A percentile compares a stretch with the other conserved stretches of the same genome.
These are phyloP conservation scores for Hirundichthys speculiger DNA, from an alignment of 2,113 vertebrate genomes.

Conservation along the genomic window DNA sequence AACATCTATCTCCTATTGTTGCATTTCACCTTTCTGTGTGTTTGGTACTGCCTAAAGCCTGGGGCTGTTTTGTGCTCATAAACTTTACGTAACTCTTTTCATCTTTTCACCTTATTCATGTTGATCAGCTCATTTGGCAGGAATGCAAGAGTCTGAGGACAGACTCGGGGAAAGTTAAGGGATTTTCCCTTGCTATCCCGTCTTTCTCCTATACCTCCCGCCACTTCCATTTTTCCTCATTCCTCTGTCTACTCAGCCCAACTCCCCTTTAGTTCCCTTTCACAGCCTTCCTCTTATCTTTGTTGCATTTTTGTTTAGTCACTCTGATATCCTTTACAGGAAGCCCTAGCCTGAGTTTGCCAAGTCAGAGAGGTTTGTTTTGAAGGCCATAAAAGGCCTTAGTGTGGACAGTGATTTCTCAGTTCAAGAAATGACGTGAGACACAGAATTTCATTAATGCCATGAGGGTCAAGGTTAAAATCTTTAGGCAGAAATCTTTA, in stretches of 20 bases:
- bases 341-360: slow-evolving; percentile 15
- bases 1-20: slow-evolving; percentile 14
- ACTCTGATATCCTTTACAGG: slow-evolving; percentile 49
- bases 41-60: slow-evolving; percentile 38
- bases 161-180: slow-evolving; percentile 71
- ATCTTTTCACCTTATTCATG: slow-evolving; percentile 45
- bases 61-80: slow-evolving; percentile 42
- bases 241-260: slow-evolving; percentile 31
- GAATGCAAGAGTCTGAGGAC: slow-evolving; percentile 66
- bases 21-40: slow-evolving; percentile 27
- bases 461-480: neutral
- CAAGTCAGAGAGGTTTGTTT: slow-evolving; percentile 31
- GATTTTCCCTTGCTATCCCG: slow-evolving; percentile 78
- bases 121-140: slow-evolving; percentile 56
- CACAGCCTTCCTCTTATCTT: slow-evolving; percentile 55
- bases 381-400: slow-evolving; percentile 31
- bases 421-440: slow-evolving; percentile 2
- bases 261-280: slow-evolving; percentile 15
- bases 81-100: slow-evolving; percentile 35
- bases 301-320: slow-evolving; percentile 56
- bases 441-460: slow-evolving; percentile 12
- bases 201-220: slow-evolving; percentile 59
- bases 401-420: slow-evolving; percentile 9
- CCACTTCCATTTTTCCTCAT: slow-evolving; percentile 56
- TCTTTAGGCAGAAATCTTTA: too few relatives aligned